A percentile compares a stretch with the other conserved stretches of the same genome.
Conservation (phyloP, 2,888 invertebrate genomes). For the Stenotaenia linearis region DNA sequence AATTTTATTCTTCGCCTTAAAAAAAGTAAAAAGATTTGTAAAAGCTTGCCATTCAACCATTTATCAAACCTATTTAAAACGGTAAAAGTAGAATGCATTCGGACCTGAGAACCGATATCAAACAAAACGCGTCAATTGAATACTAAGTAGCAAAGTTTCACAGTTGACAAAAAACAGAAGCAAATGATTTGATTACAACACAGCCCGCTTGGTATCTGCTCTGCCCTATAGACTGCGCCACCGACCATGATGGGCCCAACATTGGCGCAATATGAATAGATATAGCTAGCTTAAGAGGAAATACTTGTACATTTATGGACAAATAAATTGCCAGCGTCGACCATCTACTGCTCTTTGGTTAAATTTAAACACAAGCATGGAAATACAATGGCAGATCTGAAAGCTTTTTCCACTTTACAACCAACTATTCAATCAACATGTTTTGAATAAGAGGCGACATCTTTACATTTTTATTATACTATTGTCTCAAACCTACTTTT, state of each 20-base stretch:
- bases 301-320: constrained; percentile 6
- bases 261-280: constrained; percentile 13
- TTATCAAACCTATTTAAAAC: not conserved
- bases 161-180: constrained; percentile 14
- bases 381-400: constrained; percentile 19
- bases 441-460: constrained; percentile 19
- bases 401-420: constrained; percentile 15
- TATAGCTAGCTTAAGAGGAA: not conserved
- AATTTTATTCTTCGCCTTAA: not conserved
- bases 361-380: not conserved
- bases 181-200: not conserved
- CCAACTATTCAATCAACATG: constrained; percentile 14
- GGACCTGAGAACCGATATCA: not conserved
- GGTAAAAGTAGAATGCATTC: not conserved
- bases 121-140: not conserved
- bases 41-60: not conserved
- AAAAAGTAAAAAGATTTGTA: not conserved
- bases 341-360: constrained; percentile 12
- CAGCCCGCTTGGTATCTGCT: not conserved
- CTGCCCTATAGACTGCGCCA: constrained; percentile 5
- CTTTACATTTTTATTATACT: constrained; percentile 15
- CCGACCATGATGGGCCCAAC: constrained; percentile 3
- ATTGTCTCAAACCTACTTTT: constrained; percentile 19
- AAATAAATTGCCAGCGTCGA: not conserved
- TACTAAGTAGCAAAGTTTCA: constrained; percentile 1